Base-by-base conservation (phyloP, 2,113 vertebrate species). In the Megatriorchis doriae region DNA sequence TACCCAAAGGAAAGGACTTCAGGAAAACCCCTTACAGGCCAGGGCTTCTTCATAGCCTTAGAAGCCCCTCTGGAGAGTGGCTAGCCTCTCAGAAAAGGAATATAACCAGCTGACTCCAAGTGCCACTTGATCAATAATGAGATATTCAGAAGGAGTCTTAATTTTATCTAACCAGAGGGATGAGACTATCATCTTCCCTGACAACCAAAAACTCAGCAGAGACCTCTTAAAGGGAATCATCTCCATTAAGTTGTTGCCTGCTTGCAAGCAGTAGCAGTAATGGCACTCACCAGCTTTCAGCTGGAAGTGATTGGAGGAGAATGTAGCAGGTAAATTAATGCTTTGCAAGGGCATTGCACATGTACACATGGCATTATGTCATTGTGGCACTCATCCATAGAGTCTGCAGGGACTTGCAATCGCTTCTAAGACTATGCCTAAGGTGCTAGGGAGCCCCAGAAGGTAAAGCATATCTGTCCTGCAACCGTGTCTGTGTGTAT, bases 41-140 rank as follows among this genome's bases (percentile, higher is more conserved):
- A 73, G 27, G 3, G 32, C 38, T 82, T 70, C 74, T 94, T 58
- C 38, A 56, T 21, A 85, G 70, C 62, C 34, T 81, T 82, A 86
- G 74, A 93, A 93, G 21, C 38, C 50, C 45, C 84, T 94, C 66
- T 87, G 26, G 89, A 95, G 81, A 88, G 67, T 70, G 79, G 50
- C 93, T 96, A 94, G 62, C 85, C 89, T 93, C 95, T 97, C 89
- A 86, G 74, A 96, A 91, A 97, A 94, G 62, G 84, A 95, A 90
- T 53, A 73, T 93, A 95, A 93, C 89, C 91, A 97, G 84, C 86
- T 97, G 95, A 97, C 55, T 97, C 93, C 94, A 96, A 97, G 97
- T 97, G 81, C 93, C 97, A 96, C 96, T 97, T 97, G 94, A 96
- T 97, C 94, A 96, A 97, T 97, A 97, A 97, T 95, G 95, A 97